These are phyloP conservation scores for Halichoeres trimaculatus DNA, from an alignment of 2,113 vertebrate genomes.

Conservation along the genomic window DNA sequence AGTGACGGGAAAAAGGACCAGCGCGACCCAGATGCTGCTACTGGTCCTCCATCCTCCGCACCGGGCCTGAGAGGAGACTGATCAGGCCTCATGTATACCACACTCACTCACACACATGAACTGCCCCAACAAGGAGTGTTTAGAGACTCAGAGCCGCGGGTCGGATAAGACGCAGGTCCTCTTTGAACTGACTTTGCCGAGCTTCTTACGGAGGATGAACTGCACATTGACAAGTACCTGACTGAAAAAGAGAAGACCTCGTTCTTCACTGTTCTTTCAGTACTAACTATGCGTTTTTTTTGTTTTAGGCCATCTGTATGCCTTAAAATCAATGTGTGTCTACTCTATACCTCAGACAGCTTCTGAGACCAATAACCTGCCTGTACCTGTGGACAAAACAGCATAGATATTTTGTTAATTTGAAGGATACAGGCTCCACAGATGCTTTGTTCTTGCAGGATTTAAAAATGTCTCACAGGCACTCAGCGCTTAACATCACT, in stretches of 20 bases:
- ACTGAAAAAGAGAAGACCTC: slow-evolving; percentile 34
- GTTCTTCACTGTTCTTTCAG: slow-evolving; percentile 50
- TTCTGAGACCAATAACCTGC: slow-evolving; percentile 54
- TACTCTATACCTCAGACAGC: slow-evolving; percentile 61
- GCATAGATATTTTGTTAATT: slow-evolving; percentile 46
- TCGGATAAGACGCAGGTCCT: slow-evolving; percentile 69
- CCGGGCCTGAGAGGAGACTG: slow-evolving; percentile 54
- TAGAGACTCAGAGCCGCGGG: slow-evolving; percentile 68
- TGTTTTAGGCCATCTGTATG: slow-evolving; percentile 74
- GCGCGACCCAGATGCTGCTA: slow-evolving; percentile 32
- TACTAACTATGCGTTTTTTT: slow-evolving; percentile 59
- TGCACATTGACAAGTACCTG: slow-evolving; percentile 50
- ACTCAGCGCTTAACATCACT: slow-evolving; percentile 53
- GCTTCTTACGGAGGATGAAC: slow-evolving; percentile 59
- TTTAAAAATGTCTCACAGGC: slow-evolving; percentile 42
- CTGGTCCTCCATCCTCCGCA: slow-evolving; percentile 46
- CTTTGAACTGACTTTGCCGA: slow-evolving; percentile 29
- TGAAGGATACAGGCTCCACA: slow-evolving; percentile 29
- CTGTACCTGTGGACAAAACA: slow-evolving; percentile 38
- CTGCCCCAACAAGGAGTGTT: slow-evolving; percentile 56
- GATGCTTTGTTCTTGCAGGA: slow-evolving; percentile 55
- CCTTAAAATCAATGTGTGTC: slow-evolving; percentile 76
- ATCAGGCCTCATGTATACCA: slow-evolving; percentile 32
- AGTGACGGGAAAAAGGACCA: slow-evolving; percentile 26
- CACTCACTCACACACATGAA: background rate